Evolutionary conservation across 2,113 vertebrate genomes (phyloP), one percentile per base, ranked within the genome.

Genomic region (Entomyzon cyanotis): DNA sequence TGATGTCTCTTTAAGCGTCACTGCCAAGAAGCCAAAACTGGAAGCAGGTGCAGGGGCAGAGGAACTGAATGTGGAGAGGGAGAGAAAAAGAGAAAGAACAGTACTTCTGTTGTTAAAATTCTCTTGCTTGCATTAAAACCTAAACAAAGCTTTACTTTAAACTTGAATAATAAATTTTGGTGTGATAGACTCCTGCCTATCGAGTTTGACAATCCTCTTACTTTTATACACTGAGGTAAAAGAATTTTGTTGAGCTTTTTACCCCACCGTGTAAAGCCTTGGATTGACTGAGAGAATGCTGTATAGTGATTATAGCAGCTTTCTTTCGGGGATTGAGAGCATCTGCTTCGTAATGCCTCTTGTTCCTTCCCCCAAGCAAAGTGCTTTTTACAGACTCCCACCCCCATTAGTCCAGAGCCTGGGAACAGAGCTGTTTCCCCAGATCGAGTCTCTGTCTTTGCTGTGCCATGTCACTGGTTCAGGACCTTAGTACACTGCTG

Each of bases 21-120:
- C 75, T 98, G 97, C 97, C 98, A 98, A 98, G 97, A 98, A 98
- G 97, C 96, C 97, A 97, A 98, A 98, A 97, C 97, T 96, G 95
- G 96, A 98, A 98, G 97, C 98, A 98, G 98, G 98, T 98, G 98
- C 98, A 97, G 94, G 90, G 90, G 84, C 80, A 97, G 87, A 97
- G 96, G 93, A 96, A 95, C 93, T 96, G 96, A 97, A 96, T 92
- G 95, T 91, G 93, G 96, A 95, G 89, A 87, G 60, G 46, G 62
- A 90, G 71, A 82, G 64, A 59, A 89, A 91, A 75, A 82, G 58
- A 65, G 79, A 94, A 81, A 95, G 92, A 97, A 98, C 96, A 98
- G 97, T 97, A 97, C 96, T 97, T 97, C 96, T 97, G 96, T 98
- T 98, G 97, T 98, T 97, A 95, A 96, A 97, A 96, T 96, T 91